Evolutionary conservation across 2,888 invertebrate genomes (phyloP), one percentile per base, ranked within the genome.

Genomic region (Orthosia gracilis): DNA sequence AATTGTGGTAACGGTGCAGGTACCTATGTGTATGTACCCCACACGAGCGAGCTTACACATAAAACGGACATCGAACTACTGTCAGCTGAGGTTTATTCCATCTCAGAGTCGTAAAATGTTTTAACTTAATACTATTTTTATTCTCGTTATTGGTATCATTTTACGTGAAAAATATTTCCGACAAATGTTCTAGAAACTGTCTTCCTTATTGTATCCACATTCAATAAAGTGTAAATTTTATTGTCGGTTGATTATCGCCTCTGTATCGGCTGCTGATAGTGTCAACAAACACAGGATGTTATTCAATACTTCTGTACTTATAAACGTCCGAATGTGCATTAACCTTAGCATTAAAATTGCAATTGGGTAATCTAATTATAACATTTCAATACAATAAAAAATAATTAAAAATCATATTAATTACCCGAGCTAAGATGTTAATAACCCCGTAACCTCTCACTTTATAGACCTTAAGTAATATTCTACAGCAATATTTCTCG

Each of bases 171-270:
- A 73, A 78, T 79, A 84, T 85, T 71, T 75, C 86, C 76, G 70
- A 77, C 77, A 78, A 86, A 84, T 72, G 78, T 80, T 86, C 84
- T 86, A 87, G 76, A 85, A 76, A 85, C 69, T 80, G 69, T 71
- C 68, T 84, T 87, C 86, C 82, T 87, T 84, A 83, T 85, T 73
- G 73, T 76, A 54, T 63, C 69, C 49, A 69, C 62, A 69, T 76
- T 75, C 80, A 70, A 74, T 84, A 76, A 86, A 78, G 74, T 85
- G 70, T 66, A 63, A 71, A 81, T 82, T 87, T 86, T 87, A 87
- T 80, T 77, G 50, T 45, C 15, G 18, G 58, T 78, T 69, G 61
- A 78, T 85, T 85, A 75, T 78, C 76, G 69, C 31, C 57, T 52
- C 47, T 64, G 59, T 69, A 69, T 26, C 18, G 72, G 21, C 66